phyloP scores from a whole-genome alignment of 2,888 invertebrate species.

The Xanthia icteritia region DNA sequence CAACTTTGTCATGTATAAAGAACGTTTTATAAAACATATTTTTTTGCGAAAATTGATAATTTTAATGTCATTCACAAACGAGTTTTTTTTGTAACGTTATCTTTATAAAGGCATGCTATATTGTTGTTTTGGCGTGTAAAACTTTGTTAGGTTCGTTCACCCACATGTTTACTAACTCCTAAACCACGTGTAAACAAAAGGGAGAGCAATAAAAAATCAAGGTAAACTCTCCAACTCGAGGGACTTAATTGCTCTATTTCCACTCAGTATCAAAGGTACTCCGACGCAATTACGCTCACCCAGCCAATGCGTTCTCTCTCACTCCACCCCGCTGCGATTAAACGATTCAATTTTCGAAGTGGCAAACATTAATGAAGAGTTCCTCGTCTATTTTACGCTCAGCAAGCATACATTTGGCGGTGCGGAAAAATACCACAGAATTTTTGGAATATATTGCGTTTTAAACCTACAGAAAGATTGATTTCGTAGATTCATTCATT shows the following conservation, averaged over 20 bases:
- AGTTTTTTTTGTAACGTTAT: conserved; percentile 37
- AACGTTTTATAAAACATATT: conserved; percentile 43
- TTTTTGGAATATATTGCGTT: conserved; percentile 54
- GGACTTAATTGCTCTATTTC: conserved; percentile 79
- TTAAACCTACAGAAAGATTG: conserved; percentile 44
- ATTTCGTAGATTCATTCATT: conserved; percentile 31
- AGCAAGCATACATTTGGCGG: conserved; percentile 70
- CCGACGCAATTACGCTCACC: conserved; percentile 78
- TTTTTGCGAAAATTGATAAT: conserved; percentile 29
- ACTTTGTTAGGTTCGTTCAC: conserved; percentile 38
- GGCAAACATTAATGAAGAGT: conserved; percentile 81
- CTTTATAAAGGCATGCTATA: conserved; percentile 17
- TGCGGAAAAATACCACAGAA: conserved; percentile 67
- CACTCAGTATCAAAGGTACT: conserved; percentile 81
- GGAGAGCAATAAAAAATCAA: conserved; percentile 74
- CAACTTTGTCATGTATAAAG: conserved; percentile 58
- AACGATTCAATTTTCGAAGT: conserved; percentile 85
- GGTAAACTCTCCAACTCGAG: conserved; percentile 74
- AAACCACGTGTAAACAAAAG: conserved; percentile 69
- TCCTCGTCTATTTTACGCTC: conserved; percentile 75
- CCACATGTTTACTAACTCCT: conserved; percentile 65
- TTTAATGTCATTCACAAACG: conserved; percentile 29
- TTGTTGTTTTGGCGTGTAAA: conserved; percentile 16
- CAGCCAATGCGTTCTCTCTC: conserved; percentile 78
- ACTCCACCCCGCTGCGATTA: conserved; percentile 77